Evolutionary conservation across 2,113 vertebrate genomes (phyloP).

Genomic region (Pandion haliaetus): DNA sequence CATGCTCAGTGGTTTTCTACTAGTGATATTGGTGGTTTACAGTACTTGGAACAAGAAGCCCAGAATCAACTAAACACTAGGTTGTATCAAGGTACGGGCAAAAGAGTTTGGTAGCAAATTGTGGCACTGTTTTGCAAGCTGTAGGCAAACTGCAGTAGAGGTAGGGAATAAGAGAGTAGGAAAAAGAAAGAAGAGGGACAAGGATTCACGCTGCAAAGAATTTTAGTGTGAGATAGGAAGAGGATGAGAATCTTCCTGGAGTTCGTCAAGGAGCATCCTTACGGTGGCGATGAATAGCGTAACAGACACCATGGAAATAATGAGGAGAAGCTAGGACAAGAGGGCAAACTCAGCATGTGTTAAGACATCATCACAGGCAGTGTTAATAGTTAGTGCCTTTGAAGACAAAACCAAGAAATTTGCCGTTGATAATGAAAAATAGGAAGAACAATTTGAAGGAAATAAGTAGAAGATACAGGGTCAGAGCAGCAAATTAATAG

Average conservation of each 20-base stretch:
- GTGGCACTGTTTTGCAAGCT: not conserved
- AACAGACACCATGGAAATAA: not conserved
- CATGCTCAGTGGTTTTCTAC: not conserved
- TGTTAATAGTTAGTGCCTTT: not conserved
- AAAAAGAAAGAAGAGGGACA: not conserved
- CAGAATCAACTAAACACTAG: not conserved
- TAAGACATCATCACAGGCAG: not conserved
- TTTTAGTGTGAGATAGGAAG: not conserved
- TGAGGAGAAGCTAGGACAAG: not conserved
- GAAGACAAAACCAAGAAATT: not conserved
- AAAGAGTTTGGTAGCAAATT: not conserved
- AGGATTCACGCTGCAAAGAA: not conserved
- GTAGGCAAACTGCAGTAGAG: not conserved
- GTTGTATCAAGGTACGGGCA: not conserved
- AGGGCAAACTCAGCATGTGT: not conserved
- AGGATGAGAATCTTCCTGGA: not conserved
- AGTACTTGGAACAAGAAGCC: not conserved
- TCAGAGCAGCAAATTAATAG: not conserved
- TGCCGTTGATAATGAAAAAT: not conserved
- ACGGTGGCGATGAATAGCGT: rapidly evolving
- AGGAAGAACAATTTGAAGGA: not conserved
- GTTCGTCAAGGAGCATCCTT: not conserved
- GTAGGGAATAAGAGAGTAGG: not conserved
- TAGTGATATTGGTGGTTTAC: not conserved
- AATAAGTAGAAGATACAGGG: not conserved